Conservation (phyloP, 2,888 invertebrate genomes). For the Andrena trimmerana region DNA sequence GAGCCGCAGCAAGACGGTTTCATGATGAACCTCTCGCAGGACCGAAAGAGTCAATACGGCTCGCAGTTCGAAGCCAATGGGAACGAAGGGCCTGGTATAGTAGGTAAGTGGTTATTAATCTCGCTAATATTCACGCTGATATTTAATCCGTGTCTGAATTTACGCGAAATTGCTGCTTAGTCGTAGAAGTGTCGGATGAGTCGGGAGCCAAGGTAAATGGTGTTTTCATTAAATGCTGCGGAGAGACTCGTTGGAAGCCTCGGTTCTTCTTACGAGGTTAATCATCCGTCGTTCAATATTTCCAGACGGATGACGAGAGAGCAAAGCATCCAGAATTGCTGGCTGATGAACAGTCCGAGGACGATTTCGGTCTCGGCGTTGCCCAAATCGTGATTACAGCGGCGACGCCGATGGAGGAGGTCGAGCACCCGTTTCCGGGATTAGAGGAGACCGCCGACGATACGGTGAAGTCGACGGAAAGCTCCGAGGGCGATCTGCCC, state of each 20-base stretch:
- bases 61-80: conserved; percentile 88
- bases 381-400: conserved; percentile 97
- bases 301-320: conserved; percentile 47
- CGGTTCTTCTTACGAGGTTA: background rate
- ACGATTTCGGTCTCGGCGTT: conserved; percentile 91
- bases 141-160: conserved; percentile 55
- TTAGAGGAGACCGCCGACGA: conserved; percentile 80
- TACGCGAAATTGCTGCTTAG: conserved; percentile 69
- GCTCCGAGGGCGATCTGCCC: conserved; percentile 57
- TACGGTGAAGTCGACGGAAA: conserved; percentile 64
- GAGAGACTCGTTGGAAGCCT: background rate
- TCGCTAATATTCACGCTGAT: background rate
- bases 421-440: conserved; percentile 92
- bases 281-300: background rate
- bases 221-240: conserved; percentile 13
- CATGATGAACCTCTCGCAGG: conserved; percentile 90
- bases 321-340: conserved; percentile 31
- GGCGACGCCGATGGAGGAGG: conserved; percentile 97
- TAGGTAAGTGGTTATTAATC: conserved; percentile 73
- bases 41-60: conserved; percentile 91
- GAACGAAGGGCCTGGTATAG: conserved; percentile 79
- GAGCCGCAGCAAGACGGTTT: conserved; percentile 86
- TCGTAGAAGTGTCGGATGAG: conserved; percentile 82
- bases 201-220: conserved; percentile 79
- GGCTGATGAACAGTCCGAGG: conserved; percentile 54